Percentiles rank a stretch among this genome's conserved stretches.
Evolutionary conservation across 1,140 invertebrate species (phyloP).

Genomic region (Euura saliciscinereae): DNA sequence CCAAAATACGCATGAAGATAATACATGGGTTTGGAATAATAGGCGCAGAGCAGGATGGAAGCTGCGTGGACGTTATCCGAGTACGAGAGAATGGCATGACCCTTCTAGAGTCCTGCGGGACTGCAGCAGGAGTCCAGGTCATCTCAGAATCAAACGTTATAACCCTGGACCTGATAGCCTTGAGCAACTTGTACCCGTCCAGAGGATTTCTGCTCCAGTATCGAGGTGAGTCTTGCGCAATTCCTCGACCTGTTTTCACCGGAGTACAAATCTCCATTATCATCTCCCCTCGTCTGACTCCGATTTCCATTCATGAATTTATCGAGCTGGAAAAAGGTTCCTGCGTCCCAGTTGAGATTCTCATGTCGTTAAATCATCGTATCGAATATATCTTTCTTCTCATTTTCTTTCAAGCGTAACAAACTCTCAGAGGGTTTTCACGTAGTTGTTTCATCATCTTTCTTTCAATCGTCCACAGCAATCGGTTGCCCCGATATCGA

Average conservation of each 20-base stretch:
- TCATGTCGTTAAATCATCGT: too few species aligned
- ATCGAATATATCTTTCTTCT: too few species aligned
- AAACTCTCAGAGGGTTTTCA: too few species aligned
- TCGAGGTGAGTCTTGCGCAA: slow-evolving; percentile 41
- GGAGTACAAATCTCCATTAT: too few species aligned
- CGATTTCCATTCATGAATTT: too few species aligned
- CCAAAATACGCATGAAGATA: too few species aligned
- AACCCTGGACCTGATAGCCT: slow-evolving; percentile 51
- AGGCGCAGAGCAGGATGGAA: slow-evolving; percentile 49
- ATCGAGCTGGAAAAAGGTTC: too few species aligned
- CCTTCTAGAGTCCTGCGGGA: slow-evolving; percentile 52
- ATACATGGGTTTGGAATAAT: not conserved
- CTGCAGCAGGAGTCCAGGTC: slow-evolving; percentile 44
- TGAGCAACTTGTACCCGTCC: slow-evolving; percentile 43
- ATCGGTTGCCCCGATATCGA: slow-evolving; percentile 47
- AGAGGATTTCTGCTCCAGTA: slow-evolving; percentile 56
- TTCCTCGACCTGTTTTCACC: not conserved
- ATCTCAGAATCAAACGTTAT: slow-evolving; percentile 51
- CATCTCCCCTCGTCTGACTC: too few species aligned
- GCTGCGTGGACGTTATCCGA: slow-evolving; percentile 50
- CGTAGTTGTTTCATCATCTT: not conserved
- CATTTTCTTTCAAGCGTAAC: too few species aligned
- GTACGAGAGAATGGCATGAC: slow-evolving; percentile 50
- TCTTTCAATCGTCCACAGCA: slow-evolving; percentile 31
- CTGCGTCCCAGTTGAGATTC: too few species aligned